Base-by-base conservation (phyloP, 2,888 invertebrate genomes). In the Drosophila engyochracea region DNA sequence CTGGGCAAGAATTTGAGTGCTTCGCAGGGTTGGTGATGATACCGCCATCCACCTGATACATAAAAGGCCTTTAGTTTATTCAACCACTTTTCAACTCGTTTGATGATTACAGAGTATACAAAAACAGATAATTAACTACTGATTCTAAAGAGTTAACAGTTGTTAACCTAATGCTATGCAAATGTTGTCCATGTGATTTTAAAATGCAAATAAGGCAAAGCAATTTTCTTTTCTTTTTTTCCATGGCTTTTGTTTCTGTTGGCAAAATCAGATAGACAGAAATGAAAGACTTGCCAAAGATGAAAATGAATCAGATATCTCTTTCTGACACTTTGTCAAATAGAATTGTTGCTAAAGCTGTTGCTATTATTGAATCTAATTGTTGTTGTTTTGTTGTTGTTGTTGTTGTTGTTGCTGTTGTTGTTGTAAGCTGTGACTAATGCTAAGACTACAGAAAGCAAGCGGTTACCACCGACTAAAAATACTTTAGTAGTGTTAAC, bases 381-480 rank as follows among this genome's bases (percentile, higher is more conserved):
- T 68, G 68, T 74, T 74, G 74, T 49, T 69, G 52, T 84, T 39
- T 54, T 68, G n/a, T n/a, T n/a, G n/a, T n/a, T n/a, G n/a, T n/a
- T n/a, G n/a, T n/a, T n/a, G 74, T 73, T 73, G 74, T 60, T 64
- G 52, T 84, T 77, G 63, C 41, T 41, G 55, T 63, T 75, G 66
- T 67, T 83, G 74, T 74, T 78, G 61, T 63, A 63, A 51, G 51
- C 70, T 71, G 74, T 69, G 69, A 77, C 67, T 76, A 69, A 59
- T 54, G 44, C 66, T 69, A 76, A 85, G 85, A 85, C 83, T 78
- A 79, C 49, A 68, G 35, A 52, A 73, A 67, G 77, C 53, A 79
- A 78, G 81, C 84, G 89, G 86, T 65, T 79, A 86, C 89, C 86
- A 89, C 86, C 86, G 89, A 87, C 74, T 69, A 62, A 60, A 72